These are phyloP conservation scores for Rhizomys pruinosus DNA, from an alignment of 2,113 vertebrate genomes.

Conservation along the genomic window DNA sequence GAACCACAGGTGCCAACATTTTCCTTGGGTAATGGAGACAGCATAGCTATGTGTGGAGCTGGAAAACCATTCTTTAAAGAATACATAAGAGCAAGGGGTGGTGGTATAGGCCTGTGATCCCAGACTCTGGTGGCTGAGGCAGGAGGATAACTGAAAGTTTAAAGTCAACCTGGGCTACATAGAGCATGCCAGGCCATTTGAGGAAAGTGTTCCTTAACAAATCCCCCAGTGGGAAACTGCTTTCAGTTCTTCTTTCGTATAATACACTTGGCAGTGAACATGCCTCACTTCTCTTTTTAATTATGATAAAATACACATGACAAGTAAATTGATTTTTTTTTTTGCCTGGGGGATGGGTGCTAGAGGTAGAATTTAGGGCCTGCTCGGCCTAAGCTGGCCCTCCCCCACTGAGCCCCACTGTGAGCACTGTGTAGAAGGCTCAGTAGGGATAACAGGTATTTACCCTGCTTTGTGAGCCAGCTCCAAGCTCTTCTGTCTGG, in stretches of 20 bases:
- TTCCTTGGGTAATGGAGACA: neutral
- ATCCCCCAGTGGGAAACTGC: neutral
- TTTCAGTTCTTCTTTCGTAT: neutral
- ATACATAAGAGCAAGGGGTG: neutral
- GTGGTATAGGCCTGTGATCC: too few relatives aligned
- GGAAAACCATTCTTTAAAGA: neutral
- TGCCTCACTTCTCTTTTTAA: neutral
- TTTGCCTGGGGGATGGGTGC: neutral
- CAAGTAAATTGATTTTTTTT: neutral
- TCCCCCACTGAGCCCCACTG: neutral
- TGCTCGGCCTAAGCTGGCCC: neutral
- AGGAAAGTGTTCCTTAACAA: neutral
- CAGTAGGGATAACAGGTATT: too few relatives aligned
- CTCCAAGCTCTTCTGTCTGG: neutral
- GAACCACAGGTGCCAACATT: neutral
- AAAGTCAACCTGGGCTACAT: neutral
- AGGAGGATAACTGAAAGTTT: neutral
- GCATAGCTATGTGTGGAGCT: neutral
- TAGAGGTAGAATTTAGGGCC: neutral
- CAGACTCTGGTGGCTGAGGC: neutral
- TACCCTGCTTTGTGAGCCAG: neutral
- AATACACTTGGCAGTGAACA: constrained; percentile 1
- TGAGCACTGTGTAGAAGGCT: neutral
- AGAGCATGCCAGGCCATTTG: neutral
- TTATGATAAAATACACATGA: neutral